Percentiles rank a stretch among this genome's conserved stretches.
Conservation (phyloP, 2,113 vertebrate genomes). For the Callithrix jacchus region DNA sequence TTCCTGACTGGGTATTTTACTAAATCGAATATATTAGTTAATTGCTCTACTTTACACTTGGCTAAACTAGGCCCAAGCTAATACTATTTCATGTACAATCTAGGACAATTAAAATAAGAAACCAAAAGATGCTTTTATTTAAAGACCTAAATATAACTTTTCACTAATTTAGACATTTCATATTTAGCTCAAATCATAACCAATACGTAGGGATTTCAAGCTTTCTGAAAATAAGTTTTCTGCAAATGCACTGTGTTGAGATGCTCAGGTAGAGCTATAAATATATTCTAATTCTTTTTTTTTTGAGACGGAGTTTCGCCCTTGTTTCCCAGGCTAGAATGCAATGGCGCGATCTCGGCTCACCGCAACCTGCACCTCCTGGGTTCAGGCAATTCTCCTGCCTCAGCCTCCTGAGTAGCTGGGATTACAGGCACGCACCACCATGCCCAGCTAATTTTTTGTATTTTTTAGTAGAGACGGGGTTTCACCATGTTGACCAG, state of each 20-base stretch:
- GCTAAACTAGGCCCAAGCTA: background rate
- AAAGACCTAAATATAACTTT: conserved; percentile 37
- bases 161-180: conserved; percentile 61
- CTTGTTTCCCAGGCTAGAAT: too few species aligned
- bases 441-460: too few species aligned
- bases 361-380: too few species aligned
- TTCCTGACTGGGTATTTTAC: background rate
- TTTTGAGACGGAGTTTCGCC: too few species aligned
- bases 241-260: background rate
- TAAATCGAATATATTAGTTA: background rate
- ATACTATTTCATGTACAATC: conserved; percentile 25
- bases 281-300: conserved; percentile 10
- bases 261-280: conserved; percentile 57
- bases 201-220: conserved; percentile 29
- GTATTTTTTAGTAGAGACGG: too few species aligned
- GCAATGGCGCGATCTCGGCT: too few species aligned
- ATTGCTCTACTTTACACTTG: background rate
- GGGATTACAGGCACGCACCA: too few species aligned
- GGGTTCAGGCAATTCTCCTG: too few species aligned
- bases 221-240: conserved; percentile 61
- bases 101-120: conserved; percentile 50
- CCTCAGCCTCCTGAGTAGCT: too few species aligned
- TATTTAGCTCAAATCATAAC: conserved; percentile 52
- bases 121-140: conserved; percentile 49
- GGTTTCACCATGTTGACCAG: too few species aligned